A percentile compares a stretch with the other conserved stretches of the same genome.
phyloP scores from a whole-genome alignment of 2,797 vertebrate genomes.

The Phylloscopus collybita region DNA sequence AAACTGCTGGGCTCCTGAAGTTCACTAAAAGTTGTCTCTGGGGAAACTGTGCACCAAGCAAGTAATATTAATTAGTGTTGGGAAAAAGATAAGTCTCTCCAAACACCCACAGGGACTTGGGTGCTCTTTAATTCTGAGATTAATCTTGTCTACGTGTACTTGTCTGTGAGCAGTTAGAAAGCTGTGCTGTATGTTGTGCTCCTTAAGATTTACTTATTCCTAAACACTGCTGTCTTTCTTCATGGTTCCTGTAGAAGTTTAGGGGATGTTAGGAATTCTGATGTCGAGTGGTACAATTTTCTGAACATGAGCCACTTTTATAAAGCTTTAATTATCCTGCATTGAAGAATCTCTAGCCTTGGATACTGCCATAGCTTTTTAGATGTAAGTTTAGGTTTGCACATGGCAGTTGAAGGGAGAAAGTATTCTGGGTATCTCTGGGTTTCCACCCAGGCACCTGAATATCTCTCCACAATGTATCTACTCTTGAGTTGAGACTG shows the following conservation, averaged over 20 bases:
- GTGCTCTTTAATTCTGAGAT: background rate
- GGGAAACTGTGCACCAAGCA: background rate
- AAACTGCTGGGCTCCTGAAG: background rate
- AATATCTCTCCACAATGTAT: rapidly evolving
- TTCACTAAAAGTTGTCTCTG: background rate
- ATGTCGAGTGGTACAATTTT: background rate
- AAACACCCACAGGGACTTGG: background rate
- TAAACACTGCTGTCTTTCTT: background rate
- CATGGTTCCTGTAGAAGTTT: background rate
- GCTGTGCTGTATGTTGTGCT: background rate
- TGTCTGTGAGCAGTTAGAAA: background rate
- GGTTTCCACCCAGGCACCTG: rapidly evolving
- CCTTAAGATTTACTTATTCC: background rate
- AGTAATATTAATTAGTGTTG: background rate
- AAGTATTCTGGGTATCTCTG: background rate
- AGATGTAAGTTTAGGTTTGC: background rate
- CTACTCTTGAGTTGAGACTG: background rate
- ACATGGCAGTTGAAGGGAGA: background rate
- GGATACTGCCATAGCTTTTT: background rate
- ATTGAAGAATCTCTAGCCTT: background rate
- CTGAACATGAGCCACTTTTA: background rate
- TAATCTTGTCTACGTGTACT: background rate
- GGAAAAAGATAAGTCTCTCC: background rate
- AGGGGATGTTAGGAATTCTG: background rate
- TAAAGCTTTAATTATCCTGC: background rate